Percentiles rank a stretch among this genome's conserved stretches.
Conservation (phyloP, 1,140 invertebrate genomes). For the Atta colombica region DNA sequence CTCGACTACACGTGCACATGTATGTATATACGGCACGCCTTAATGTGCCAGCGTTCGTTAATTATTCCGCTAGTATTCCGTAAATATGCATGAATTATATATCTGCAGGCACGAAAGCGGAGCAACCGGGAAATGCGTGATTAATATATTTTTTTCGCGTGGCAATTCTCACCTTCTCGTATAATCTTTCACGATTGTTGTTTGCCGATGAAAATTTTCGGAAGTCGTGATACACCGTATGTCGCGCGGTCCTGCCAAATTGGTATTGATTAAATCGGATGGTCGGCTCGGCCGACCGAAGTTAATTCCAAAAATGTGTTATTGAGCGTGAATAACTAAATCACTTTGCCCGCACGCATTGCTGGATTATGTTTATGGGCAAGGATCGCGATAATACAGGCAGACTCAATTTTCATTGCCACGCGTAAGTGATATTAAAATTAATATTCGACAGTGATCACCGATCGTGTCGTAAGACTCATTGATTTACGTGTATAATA, state of each 20-base stretch:
- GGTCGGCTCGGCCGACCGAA: slow-evolving; percentile 19
- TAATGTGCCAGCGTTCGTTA: slow-evolving; percentile 78
- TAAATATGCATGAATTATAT: slow-evolving; percentile 81
- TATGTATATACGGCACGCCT: slow-evolving; percentile 62
- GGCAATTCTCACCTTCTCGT: neutral
- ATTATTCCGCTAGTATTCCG: slow-evolving; percentile 81
- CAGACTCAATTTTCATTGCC: slow-evolving; percentile 51
- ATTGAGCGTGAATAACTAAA: slow-evolving; percentile 62
- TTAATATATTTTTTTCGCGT: slow-evolving; percentile 70
- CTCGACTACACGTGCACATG: slow-evolving; percentile 64
- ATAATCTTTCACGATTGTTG: neutral
- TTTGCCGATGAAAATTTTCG: slow-evolving; percentile 31
- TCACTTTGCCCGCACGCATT: slow-evolving; percentile 51
- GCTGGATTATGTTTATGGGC: slow-evolving; percentile 59
- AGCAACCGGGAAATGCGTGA: slow-evolving; percentile 63
- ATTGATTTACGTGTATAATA: slow-evolving; percentile 14
- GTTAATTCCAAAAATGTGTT: slow-evolving; percentile 60
- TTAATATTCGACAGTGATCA: slow-evolving; percentile 45
- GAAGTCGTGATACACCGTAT: slow-evolving; percentile 24
- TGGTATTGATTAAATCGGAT: slow-evolving; percentile 56
- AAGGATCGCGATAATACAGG: slow-evolving; percentile 44
- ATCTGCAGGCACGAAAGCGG: slow-evolving; percentile 71
- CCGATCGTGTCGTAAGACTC: slow-evolving; percentile 5
- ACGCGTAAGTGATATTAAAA: slow-evolving; percentile 52
- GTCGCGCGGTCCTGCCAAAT: slow-evolving; percentile 33